Evolutionary conservation across 2,888 invertebrate genomes (phyloP).

Genomic region (Gari tellinella): DNA sequence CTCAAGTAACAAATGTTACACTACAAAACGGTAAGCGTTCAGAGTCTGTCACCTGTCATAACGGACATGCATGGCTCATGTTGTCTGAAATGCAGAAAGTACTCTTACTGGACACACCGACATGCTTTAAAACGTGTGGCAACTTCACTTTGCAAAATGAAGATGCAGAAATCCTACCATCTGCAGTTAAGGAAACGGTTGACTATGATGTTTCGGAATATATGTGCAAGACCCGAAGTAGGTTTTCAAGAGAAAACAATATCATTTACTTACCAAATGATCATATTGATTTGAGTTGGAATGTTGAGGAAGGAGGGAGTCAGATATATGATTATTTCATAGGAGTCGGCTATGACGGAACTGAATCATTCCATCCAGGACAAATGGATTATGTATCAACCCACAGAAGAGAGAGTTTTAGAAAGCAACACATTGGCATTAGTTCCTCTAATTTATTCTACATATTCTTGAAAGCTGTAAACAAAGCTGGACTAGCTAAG

Average conservation of each 20-base stretch:
- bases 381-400: constrained; percentile 21
- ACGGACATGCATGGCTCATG: constrained; percentile 11
- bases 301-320: constrained; percentile 36
- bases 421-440: constrained; percentile 48
- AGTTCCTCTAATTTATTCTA: constrained; percentile 43
- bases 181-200: neutral
- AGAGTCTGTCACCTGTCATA: constrained; percentile 8
- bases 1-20: constrained; percentile 41
- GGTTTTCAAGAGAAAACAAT: constrained; percentile 1
- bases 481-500: constrained; percentile 51
- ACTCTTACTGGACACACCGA: neutral
- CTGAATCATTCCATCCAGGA: constrained; percentile 41
- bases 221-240: constrained; percentile 24
- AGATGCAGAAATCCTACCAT: constrained; percentile 13
- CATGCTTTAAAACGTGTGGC: neutral
- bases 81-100: constrained; percentile 1
- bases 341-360: constrained; percentile 53
- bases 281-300: constrained; percentile 54
- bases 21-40: constrained; percentile 39
- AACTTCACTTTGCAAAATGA: neutral
- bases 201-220: constrained; percentile 36
- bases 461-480: constrained; percentile 52
- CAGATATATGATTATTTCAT: constrained; percentile 56
- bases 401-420: constrained; percentile 10
- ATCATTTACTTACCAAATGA: constrained; percentile 57